phyloP scores from a whole-genome alignment of 2,113 vertebrate species.

The Pipa parva region DNA sequence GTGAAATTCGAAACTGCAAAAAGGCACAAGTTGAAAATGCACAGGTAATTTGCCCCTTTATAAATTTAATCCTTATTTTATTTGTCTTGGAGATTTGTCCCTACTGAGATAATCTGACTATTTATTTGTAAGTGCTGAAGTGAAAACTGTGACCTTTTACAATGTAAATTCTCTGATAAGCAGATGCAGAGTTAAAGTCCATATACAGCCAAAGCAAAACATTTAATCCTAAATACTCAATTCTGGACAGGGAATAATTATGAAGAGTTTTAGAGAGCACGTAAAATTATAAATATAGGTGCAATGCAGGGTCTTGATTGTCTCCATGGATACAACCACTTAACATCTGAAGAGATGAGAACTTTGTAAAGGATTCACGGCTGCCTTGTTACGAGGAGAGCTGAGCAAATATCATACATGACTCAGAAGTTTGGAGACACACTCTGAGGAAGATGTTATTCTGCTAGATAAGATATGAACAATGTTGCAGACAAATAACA shows the following conservation, averaged over 20 bases:
- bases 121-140: no score
- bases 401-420: conserved; percentile 32
- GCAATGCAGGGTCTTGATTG: no score
- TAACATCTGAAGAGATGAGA: conserved; percentile 9
- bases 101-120: no score
- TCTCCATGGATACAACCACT: conserved; percentile 17
- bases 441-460: conserved; percentile 3
- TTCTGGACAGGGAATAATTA: neutral
- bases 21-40: no score
- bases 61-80: no score
- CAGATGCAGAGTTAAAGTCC: neutral
- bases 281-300: neutral
- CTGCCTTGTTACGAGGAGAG: conserved; percentile 10
- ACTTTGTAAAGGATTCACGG: neutral
- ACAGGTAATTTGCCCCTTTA: no score
- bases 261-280: neutral
- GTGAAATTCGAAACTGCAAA: no score
- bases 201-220: neutral
- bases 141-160: no score
- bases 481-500: conserved; percentile 19
- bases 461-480: conserved; percentile 11
- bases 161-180: no score
- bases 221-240: neutral
- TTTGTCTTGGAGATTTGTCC: no score
- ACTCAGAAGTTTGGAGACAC: conserved; percentile 16